Percentiles rank a stretch among this genome's conserved stretches.
Evolutionary conservation across 2,113 vertebrate species (phyloP).

Genomic region (Alexandromys fortis): DNA sequence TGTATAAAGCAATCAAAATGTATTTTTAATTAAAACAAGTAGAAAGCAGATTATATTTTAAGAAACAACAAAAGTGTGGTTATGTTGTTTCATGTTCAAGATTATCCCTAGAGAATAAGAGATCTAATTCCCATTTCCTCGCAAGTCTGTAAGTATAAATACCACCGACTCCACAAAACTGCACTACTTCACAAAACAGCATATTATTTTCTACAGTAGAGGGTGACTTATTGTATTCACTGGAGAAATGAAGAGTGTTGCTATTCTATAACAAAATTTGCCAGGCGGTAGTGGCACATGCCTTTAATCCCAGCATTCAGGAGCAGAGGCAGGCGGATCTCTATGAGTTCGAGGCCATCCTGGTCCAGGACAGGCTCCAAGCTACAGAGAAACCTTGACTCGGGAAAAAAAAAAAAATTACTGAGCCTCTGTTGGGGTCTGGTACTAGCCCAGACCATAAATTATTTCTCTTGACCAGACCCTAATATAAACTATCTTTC

Average conservation of each 20-base stretch:
- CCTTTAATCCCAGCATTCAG: too few relatives aligned
- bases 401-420: neutral
- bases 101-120: constrained; percentile 28
- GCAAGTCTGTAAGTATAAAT: constrained; percentile 50
- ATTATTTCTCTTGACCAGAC: too few relatives aligned
- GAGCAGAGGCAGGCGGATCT: too few relatives aligned
- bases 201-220: neutral
- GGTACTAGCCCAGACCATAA: too few relatives aligned
- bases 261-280: neutral
- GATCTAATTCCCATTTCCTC: constrained; percentile 25
- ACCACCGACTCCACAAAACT: constrained; percentile 33
- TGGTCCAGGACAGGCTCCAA: too few relatives aligned
- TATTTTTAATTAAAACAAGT: constrained; percentile 36
- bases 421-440: neutral
- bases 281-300: too few relatives aligned
- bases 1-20: constrained; percentile 50
- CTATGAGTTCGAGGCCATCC: too few relatives aligned
- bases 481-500: too few relatives aligned
- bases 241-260: neutral
- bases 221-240: neutral
- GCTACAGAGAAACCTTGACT: too few relatives aligned
- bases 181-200: constrained; percentile 35
- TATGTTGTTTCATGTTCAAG: neutral
- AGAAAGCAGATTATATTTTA: neutral
- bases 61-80: neutral